phyloP scores from a whole-genome alignment of 2,888 invertebrate species.

The Hyposoter dolosus region DNA sequence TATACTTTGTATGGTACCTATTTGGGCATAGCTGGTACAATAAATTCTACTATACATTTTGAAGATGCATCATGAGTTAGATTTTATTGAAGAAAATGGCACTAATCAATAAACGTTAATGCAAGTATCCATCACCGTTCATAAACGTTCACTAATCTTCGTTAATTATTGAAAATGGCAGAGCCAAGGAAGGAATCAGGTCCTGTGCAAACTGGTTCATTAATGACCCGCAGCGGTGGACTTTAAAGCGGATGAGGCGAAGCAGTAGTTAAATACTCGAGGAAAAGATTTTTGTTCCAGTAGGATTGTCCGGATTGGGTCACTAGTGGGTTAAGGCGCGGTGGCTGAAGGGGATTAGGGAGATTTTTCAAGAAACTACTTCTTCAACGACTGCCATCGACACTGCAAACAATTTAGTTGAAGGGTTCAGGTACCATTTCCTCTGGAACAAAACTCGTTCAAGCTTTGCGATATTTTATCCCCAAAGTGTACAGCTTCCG shows the following conservation, averaged over 20 bases:
- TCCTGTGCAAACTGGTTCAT: slow-evolving; percentile 5
- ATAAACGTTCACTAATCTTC: slow-evolving; percentile 2
- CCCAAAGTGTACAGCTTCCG: background rate
- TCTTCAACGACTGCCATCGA: background rate
- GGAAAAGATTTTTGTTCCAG: background rate
- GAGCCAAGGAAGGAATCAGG: slow-evolving; percentile 10
- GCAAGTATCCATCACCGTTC: slow-evolving; percentile 12
- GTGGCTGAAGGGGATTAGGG: background rate
- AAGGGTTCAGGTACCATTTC: background rate
- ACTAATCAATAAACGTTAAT: slow-evolving; percentile 42
- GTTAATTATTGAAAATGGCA: slow-evolving; percentile 19
- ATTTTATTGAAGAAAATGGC: slow-evolving; percentile 17
- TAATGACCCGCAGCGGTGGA: slow-evolving; percentile 16
- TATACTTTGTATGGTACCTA: slow-evolving; percentile 45
- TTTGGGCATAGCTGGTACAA: background rate
- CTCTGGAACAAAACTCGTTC: background rate
- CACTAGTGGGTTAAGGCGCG: background rate
- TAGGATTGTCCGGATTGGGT: background rate
- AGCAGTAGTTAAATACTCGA: background rate
- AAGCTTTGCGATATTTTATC: background rate
- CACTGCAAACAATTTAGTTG: slow-evolving; percentile 18
- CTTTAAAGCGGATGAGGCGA: slow-evolving; percentile 6
- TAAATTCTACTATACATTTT: too few species aligned
- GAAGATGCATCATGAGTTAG: too few species aligned
- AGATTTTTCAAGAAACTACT: background rate